Conservation (phyloP, 2,888 invertebrate species). For the Caenorhabditis sp. region DNA sequence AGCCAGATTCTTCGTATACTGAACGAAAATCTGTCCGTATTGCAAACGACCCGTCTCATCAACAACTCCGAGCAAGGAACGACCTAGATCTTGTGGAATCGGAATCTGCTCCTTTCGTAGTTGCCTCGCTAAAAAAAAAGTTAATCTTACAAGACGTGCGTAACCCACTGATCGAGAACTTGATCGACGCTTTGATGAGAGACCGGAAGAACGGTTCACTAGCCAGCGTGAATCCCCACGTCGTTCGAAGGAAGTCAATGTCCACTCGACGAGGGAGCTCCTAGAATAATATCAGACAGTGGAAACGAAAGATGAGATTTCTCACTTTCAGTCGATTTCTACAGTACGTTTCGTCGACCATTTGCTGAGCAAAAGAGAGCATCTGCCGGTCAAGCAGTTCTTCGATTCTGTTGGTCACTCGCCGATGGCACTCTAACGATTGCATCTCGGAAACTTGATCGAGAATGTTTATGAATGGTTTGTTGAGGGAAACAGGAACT, state of each 20-base stretch:
- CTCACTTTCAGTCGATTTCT: slow-evolving; percentile 62
- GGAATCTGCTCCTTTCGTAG: slow-evolving; percentile 65
- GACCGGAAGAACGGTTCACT: slow-evolving; percentile 76
- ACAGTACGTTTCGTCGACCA: slow-evolving; percentile 70
- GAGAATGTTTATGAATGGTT: slow-evolving; percentile 79
- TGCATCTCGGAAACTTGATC: slow-evolving; percentile 77
- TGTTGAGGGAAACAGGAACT: slow-evolving; percentile 76
- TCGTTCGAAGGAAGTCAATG: slow-evolving; percentile 50
- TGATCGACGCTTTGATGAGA: slow-evolving; percentile 68
- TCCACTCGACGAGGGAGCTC: slow-evolving; percentile 63
- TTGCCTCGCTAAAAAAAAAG: slow-evolving; percentile 34
- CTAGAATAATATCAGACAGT: too few relatives aligned
- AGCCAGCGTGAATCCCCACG: slow-evolving; percentile 60
- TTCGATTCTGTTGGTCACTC: slow-evolving; percentile 72
- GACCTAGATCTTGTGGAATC: slow-evolving; percentile 60
- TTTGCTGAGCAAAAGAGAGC: slow-evolving; percentile 63
- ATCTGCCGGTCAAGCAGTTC: slow-evolving; percentile 73
- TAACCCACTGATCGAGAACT: slow-evolving; percentile 58
- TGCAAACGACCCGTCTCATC: slow-evolving; percentile 74
- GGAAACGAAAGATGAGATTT: too few relatives aligned
- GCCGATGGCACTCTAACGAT: slow-evolving; percentile 62
- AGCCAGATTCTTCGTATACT: slow-evolving; percentile 58
- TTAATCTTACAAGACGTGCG: not conserved
- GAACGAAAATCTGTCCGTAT: slow-evolving; percentile 74
- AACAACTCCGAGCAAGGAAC: slow-evolving; percentile 75